Evolutionary conservation across 2,797 vertebrate genomes (phyloP), one percentile per base, ranked within the genome.

Genomic region (Pangasius macronema): DNA sequence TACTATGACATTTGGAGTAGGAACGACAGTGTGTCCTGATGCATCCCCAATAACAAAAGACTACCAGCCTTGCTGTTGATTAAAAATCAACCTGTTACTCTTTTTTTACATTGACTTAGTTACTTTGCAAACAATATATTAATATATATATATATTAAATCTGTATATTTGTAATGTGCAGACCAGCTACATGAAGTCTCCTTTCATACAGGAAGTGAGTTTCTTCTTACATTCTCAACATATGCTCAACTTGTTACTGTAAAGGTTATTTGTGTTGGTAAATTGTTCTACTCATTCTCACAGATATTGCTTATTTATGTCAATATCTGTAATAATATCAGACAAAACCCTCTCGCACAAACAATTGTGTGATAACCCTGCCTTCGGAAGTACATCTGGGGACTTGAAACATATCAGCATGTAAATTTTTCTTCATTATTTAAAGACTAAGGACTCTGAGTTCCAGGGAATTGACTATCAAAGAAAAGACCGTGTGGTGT

Each of bases 381-480:
- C 20, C 55, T 81, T 81, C 11, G 3, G 55, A 81, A 27, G 11
- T 59, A 3, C 20, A 80, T 39, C 30, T 46, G 46, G 46, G 18
- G 30, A 70, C 27, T 59, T 81, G 51, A 9, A 70, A 65, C 20
- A 82, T 82, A 30, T 6, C 36, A 59, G 36, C 27, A 86, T 49
- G 24, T 81, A 82, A 14, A 36, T 36, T 10, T 63, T 27, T 72
- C 36, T 22, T 33, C n/a, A 75, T 73, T 63, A 42, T 55, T 55
- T 20, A n/a, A 61, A 76, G 33, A 61, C 57, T 79, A 51, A 55
- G 33, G 27, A 55, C 61, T 51, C 14, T 33, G 59, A 30, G 39
- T 83, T 82, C 80, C 30, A 65, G 72, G 81, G 83, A 83, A 87
- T 42, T 42, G 10, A 68, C 67, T 77, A 83, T 83, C 33, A 83